Evolutionary conservation across 2,113 vertebrate species (phyloP), one percentile per base, ranked within the genome.

Genomic region (Balaeniceps rex): DNA sequence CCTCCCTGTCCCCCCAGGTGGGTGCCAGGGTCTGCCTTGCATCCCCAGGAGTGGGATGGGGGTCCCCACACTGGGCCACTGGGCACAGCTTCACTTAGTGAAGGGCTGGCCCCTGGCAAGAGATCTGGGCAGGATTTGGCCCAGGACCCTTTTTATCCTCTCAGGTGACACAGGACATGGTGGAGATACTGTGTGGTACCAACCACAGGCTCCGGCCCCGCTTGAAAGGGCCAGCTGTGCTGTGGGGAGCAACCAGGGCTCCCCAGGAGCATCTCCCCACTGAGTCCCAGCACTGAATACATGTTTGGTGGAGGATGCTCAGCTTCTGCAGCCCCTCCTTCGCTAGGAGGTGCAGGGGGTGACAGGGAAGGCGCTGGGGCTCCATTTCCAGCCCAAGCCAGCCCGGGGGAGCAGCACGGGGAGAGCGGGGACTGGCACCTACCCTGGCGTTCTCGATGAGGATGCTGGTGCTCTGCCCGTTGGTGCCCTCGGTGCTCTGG

Each of bases 401-500:
- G 42, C 31, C 58, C 6, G 3, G 60, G 58, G 65, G 25, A 76
- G 42, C 71, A 94, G 61, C 34, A 24, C 1, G 2, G 57, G 52
- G 12, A 17, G 12, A 78, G 31, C 7, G 4, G 52, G 46, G n/a
- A 10, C 10, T 34, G 40, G n/a, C 14, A 14, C 93, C 76, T 98
- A 98, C 98, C 98, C 98, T 98, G 75, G 96, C 79, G 0, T 98
- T 98, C 95, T 99, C 98, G 3, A 96, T 98, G 97, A 97, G 97
- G 95, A 97, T 98, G 97, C 88, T 97, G 93, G 97, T 90, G 93
- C 77, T 64, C 6, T 98, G 98, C 63, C 98, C 98, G 2, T 98
- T 98, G 97, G 98, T 97, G 83, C 99, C 99, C 95, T 99, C 99
- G 0, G 98, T 98, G 97, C 99, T 99, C 97, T 99, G 99, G 60